These are phyloP conservation scores for Cosmorhoe ocellata DNA, from an alignment of 2,888 invertebrate genomes.

Conservation along the genomic window DNA sequence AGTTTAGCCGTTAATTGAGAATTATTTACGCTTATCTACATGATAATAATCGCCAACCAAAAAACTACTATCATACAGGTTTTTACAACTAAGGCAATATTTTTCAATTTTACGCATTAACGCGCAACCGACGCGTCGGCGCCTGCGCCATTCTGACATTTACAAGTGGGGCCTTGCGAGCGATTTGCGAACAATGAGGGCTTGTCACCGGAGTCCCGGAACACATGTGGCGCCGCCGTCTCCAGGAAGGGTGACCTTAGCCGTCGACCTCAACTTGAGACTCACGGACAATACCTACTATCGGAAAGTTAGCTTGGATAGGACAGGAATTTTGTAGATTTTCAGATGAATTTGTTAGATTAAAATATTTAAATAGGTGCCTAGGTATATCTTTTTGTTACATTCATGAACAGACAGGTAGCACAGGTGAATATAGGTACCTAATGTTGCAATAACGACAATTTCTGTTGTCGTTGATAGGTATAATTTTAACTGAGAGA, in stretches of 20 bases:
- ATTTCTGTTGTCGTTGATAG: no score
- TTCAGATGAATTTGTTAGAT: neutral
- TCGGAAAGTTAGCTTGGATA: constrained; percentile 8
- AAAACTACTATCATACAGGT: constrained; percentile 23
- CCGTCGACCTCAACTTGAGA: constrained; percentile 49
- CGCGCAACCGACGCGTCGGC: constrained; percentile 40
- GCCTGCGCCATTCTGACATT: constrained; percentile 74
- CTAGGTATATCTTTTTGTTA: no score
- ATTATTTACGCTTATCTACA: constrained; percentile 9
- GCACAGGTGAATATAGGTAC: no score
- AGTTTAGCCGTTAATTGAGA: constrained; percentile 5
- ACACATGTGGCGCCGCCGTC: constrained; percentile 42
- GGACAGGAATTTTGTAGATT: neutral
- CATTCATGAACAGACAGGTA: neutral
- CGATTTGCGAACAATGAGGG: constrained; percentile 71
- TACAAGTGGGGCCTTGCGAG: constrained; percentile 67
- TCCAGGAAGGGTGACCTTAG: constrained; percentile 61
- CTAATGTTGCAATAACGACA: no score
- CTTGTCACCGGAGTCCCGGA: constrained; percentile 74
- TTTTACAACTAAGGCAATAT: constrained; percentile 30
- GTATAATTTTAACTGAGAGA: constrained; percentile 6
- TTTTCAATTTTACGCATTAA: constrained; percentile 37
- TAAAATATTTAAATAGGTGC: no score
- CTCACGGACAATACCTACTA: constrained; percentile 27
- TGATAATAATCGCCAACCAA: constrained; percentile 20